Conservation (phyloP, 2,888 invertebrate species). For the Brenthis daphne region DNA sequence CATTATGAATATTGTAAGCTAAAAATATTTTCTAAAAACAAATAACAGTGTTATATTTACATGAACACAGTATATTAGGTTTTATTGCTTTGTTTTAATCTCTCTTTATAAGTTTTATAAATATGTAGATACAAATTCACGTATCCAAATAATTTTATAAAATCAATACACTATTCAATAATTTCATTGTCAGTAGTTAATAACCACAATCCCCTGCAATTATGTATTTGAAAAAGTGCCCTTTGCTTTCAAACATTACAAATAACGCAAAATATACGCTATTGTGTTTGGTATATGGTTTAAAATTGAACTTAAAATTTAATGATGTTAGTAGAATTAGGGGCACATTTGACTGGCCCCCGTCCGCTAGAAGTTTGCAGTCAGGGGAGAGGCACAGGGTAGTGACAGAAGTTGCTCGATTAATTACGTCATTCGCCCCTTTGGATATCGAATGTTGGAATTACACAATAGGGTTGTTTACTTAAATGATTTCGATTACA, state of each 20-base stretch:
- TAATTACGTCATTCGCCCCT: constrained; percentile 74
- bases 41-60: not conserved
- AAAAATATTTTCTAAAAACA: not conserved
- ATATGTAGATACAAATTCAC: not conserved
- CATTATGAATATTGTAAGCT: constrained; percentile 12
- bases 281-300: constrained; percentile 22
- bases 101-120: no score
- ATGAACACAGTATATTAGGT: not conserved
- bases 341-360: constrained; percentile 59
- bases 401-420: constrained; percentile 72
- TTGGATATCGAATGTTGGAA: constrained; percentile 58
- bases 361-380: constrained; percentile 40
- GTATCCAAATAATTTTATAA: constrained; percentile 27
- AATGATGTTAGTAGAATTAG: constrained; percentile 40
- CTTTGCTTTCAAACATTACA: constrained; percentile 44
- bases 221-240: constrained; percentile 72
- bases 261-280: constrained; percentile 41
- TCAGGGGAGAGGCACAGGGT: constrained; percentile 39
- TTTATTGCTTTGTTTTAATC: no score
- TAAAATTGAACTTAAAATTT: constrained; percentile 13
- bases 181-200: constrained; percentile 65
- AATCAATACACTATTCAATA: constrained; percentile 48
- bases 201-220: constrained; percentile 71
- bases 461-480: constrained; percentile 56
- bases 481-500: constrained; percentile 57